Evolutionary conservation across 2,888 invertebrate species (phyloP).

Genomic region (Malachius bipustulatus): DNA sequence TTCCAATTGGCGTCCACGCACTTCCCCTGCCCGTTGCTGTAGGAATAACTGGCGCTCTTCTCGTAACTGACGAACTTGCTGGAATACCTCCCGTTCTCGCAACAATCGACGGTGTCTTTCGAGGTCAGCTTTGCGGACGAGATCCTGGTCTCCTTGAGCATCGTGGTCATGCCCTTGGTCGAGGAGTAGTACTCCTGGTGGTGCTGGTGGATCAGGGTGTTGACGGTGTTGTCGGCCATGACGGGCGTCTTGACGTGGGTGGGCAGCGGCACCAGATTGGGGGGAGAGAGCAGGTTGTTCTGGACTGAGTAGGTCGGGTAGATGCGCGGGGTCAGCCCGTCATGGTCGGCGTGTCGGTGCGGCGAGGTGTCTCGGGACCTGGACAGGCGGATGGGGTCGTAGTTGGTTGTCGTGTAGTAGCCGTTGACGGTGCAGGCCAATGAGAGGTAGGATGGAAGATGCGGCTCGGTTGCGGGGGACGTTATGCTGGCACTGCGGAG

Average conservation of each 20-base stretch:
- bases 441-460: slow-evolving; percentile 79
- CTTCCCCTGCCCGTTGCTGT: slow-evolving; percentile 23
- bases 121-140: slow-evolving; percentile 24
- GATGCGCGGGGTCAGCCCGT: slow-evolving; percentile 23
- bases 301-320: slow-evolving; percentile 25
- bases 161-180: slow-evolving; percentile 26
- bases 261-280: slow-evolving; percentile 34
- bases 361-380: slow-evolving; percentile 58
- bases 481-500: slow-evolving; percentile 39
- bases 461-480: slow-evolving; percentile 34
- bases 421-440: slow-evolving; percentile 85
- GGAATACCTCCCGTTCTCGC: slow-evolving; percentile 24
- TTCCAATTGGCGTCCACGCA: slow-evolving; percentile 24
- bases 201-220: slow-evolving; percentile 19
- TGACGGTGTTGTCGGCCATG: slow-evolving; percentile 24
- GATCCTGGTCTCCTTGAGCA: slow-evolving; percentile 24
- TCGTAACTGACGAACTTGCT: slow-evolving; percentile 25
- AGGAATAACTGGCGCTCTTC: slow-evolving; percentile 17
- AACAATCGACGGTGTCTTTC: slow-evolving; percentile 31
- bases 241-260: slow-evolving; percentile 15
- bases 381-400: slow-evolving; percentile 58
- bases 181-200: slow-evolving; percentile 27
- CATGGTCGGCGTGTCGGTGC: slow-evolving; percentile 41
- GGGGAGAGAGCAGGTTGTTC: slow-evolving; percentile 34
- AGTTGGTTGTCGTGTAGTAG: slow-evolving; percentile 75